A percentile compares a stretch with the other conserved stretches of the same genome.
phyloP scores from a whole-genome alignment of 2,888 invertebrate genomes.

The Drosophila kambysellisi region DNA sequence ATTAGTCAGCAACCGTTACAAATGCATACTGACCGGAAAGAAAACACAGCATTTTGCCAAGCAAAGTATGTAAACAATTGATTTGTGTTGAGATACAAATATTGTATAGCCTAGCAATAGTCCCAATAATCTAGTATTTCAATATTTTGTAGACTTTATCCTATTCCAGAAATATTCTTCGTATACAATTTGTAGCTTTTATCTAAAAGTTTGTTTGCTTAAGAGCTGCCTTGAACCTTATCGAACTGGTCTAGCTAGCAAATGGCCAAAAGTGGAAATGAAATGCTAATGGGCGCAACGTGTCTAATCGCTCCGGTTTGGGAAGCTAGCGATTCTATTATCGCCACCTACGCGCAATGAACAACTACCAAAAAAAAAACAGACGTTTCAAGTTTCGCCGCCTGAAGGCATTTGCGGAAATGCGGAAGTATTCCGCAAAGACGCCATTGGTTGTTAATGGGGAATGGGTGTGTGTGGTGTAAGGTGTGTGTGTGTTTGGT shows the following conservation, averaged over 20 bases:
- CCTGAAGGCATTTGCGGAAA: slow-evolving; percentile 53
- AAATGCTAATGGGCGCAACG: slow-evolving; percentile 52
- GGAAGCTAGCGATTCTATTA: slow-evolving; percentile 47
- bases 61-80: not conserved
- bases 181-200: not conserved
- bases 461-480: slow-evolving; percentile 13
- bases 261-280: slow-evolving; percentile 29
- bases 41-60: not conserved
- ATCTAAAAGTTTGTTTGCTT: not conserved
- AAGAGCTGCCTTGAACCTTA: slow-evolving; percentile 56
- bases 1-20: not conserved
- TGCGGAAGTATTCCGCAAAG: slow-evolving; percentile 56
- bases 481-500: slow-evolving; percentile 3
- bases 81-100: not conserved
- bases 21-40: not conserved
- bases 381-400: slow-evolving; percentile 69
- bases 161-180: no score
- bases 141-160: not conserved
- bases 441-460: not conserved
- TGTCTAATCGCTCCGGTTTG: slow-evolving; percentile 50
- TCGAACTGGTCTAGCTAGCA: slow-evolving; percentile 10
- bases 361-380: slow-evolving; percentile 37
- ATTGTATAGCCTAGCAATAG: not conserved
- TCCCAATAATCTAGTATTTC: not conserved
- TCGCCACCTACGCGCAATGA: slow-evolving; percentile 43